These are phyloP conservation scores for Haplochromis vanheusdeni DNA, from an alignment of 2,113 vertebrate species.

Conservation along the genomic window DNA sequence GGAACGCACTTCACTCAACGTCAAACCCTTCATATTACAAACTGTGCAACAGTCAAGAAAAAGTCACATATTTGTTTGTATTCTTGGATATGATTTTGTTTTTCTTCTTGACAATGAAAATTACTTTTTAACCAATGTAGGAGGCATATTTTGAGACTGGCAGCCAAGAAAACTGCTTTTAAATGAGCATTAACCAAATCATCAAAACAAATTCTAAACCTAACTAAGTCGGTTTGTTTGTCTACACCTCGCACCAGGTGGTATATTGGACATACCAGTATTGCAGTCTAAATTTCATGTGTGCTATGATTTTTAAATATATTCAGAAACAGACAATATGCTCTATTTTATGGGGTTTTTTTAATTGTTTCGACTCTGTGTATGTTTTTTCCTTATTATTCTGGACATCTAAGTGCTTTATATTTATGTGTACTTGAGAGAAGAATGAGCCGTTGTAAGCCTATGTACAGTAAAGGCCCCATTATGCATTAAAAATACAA, in stretches of 20 bases:
- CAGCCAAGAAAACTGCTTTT: neutral
- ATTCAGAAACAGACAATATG: neutral
- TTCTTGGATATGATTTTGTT: neutral
- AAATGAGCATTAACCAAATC: neutral
- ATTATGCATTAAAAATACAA: neutral
- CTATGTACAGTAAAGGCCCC: neutral
- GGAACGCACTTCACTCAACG: neutral
- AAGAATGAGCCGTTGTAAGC: neutral
- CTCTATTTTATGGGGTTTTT: fast-evolving
- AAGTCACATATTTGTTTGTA: neutral
- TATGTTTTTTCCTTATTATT: neutral
- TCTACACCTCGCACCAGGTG: neutral
- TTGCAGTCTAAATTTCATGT: neutral
- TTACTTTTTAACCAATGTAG: neutral
- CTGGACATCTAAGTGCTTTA: neutral
- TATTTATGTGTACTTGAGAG: neutral
- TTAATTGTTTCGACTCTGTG: neutral
- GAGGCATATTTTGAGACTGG: neutral
- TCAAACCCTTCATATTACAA: neutral
- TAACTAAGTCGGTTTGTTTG: neutral
- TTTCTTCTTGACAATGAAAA: neutral
- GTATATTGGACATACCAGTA: neutral
- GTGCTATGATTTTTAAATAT: neutral
- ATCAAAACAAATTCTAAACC: neutral
- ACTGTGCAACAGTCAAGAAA: neutral